A percentile compares a stretch with the other conserved stretches of the same genome.
These are phyloP conservation scores for Amiota minor DNA, from an alignment of 2,888 invertebrate genomes.

Conservation along the genomic window DNA sequence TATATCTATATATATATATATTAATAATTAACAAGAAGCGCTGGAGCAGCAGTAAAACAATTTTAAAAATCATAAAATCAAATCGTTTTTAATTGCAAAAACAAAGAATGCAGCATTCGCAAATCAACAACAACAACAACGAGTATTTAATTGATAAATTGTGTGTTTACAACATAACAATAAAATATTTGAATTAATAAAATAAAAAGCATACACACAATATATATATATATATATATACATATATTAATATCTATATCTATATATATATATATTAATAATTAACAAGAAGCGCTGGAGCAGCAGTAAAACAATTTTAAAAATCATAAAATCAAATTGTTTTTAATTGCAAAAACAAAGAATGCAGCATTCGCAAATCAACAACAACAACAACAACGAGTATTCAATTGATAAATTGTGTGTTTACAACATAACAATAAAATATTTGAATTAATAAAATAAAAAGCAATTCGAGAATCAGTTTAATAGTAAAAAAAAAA, in stretches of 20 bases:
- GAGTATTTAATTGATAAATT: slow-evolving; percentile 8
- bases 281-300: slow-evolving; percentile 24
- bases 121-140: slow-evolving; percentile 23
- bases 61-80: slow-evolving; percentile 22
- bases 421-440: neutral
- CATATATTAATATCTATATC: too few relatives aligned
- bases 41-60: slow-evolving; percentile 36
- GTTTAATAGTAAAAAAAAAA: too few relatives aligned
- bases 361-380: slow-evolving; percentile 38
- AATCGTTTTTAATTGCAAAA: too few relatives aligned
- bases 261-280: too few relatives aligned
- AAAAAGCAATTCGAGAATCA: neutral
- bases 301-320: slow-evolving; percentile 36
- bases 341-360: too few relatives aligned
- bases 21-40: slow-evolving; percentile 8
- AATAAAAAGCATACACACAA: neutral
- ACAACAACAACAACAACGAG: neutral
- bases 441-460: too few relatives aligned
- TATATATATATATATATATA: too few relatives aligned
- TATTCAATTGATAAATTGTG: too few relatives aligned
- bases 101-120: slow-evolving; percentile 35
- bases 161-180: slow-evolving; percentile 44
- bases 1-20: too few relatives aligned
- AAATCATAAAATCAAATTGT: slow-evolving; percentile 4
- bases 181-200: slow-evolving; percentile 26